Evolutionary conservation across 2,113 vertebrate species (phyloP).

Genomic region (Cervus canadensis): DNA sequence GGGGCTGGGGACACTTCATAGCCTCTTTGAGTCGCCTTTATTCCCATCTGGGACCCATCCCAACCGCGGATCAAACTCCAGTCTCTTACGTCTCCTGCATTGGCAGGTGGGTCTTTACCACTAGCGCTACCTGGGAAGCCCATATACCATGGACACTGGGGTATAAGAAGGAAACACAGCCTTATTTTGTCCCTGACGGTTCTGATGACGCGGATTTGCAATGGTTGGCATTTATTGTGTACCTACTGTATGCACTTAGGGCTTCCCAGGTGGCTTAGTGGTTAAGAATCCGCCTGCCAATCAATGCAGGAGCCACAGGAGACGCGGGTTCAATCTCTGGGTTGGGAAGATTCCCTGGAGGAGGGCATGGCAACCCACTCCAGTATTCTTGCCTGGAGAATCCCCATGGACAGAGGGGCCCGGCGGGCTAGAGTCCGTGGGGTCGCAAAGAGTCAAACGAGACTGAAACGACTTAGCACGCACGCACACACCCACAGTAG

Average conservation of each 20-base stretch:
- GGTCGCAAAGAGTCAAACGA: accelerated
- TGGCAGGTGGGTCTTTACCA: not conserved
- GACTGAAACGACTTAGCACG: not conserved
- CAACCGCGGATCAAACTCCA: not conserved
- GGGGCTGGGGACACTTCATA: accelerated
- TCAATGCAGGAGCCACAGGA: not conserved
- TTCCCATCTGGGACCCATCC: not conserved
- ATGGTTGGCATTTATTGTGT: not conserved
- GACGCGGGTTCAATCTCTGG: accelerated
- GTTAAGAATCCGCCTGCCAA: not conserved
- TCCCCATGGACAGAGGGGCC: not conserved
- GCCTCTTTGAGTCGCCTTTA: not conserved
- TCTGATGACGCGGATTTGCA: not conserved
- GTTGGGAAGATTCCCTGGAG: not conserved
- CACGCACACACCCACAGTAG: not conserved
- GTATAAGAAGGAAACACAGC: not conserved
- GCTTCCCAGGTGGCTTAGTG: not conserved
- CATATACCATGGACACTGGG: not conserved
- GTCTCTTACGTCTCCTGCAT: not conserved
- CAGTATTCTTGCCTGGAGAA: not conserved
- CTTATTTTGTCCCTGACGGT: not conserved
- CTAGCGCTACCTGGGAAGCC: accelerated
- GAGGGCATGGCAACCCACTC: not conserved
- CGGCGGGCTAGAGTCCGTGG: not conserved
- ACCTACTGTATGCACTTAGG: not conserved